Base-by-base conservation (phyloP, 2,888 invertebrate genomes). In the Sinotaia quadrata region DNA sequence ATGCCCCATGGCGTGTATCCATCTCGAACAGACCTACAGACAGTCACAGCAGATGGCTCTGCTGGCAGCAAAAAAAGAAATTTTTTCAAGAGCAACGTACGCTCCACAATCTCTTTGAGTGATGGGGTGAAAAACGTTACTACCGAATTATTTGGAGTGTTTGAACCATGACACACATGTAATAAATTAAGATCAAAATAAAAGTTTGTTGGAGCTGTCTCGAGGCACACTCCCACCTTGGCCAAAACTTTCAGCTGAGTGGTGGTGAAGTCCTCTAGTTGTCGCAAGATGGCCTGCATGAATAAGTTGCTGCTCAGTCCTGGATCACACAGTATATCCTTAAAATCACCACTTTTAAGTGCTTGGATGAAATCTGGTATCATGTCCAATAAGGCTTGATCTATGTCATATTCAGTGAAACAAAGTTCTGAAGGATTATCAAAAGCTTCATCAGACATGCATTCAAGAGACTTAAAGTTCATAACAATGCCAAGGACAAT, bases 11-110 rank as follows among this genome's bases (percentile, higher is more conserved):
- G 85, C 2, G 83, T 84, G 69, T 83, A 85, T 0, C 85, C 85
- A 65, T 85, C 84, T 51, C 85, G 66, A n/a, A 84, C 75, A 1
- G 85, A 85, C n/a, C 85, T 66, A 63, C 80, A 80, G 0, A 85
- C 67, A 4, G 85, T 84, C 5, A 84, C 77, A 18, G 83, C 47
- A 8, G 58, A 44, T 2, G 82, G 80, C 12, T 57, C 70, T 12
- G 58, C 56, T 2, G 65, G 56, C 21, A 76, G 74, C 18, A 79
- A 51, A n/a, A 67, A 58, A 15, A 82, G 60, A 18, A 80, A 66
- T 2, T 72, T 60, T 56, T 72, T 52, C 24, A 84, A 59, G 10
- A 63, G 59, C 33, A 34, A 27, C 7, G 80, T 69, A 47, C 81
- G 63, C 18, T 67, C 31, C 0, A 36, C 44, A 8, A 81, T 71